Conservation (phyloP, 2,888 invertebrate genomes). For the Drosophila parthenogenetica region DNA sequence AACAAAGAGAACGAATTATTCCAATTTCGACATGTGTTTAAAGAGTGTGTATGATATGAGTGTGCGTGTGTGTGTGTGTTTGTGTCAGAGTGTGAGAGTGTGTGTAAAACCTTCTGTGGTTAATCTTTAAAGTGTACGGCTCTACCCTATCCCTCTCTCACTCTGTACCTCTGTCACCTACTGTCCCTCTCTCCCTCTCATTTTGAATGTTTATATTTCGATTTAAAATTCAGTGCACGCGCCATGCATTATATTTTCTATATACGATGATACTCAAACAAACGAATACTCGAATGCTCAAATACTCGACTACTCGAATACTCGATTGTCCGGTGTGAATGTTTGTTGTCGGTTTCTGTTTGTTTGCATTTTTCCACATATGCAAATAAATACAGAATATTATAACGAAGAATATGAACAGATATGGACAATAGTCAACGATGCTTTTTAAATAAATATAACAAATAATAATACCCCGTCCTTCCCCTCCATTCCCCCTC, state of each 20-base stretch:
- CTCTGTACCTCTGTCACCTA: too few relatives aligned
- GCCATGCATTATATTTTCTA: constrained; percentile 70
- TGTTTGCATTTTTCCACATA: constrained; percentile 49
- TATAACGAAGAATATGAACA: constrained; percentile 36
- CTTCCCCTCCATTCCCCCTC: neutral
- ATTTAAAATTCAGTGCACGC: constrained; percentile 77
- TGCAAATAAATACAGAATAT: constrained; percentile 73
- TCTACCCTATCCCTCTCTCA: neutral
- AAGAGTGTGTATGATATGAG: neutral
- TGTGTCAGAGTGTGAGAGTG: constrained; percentile 8
- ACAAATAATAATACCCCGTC: constrained; percentile 36
- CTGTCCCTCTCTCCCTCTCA: neutral
- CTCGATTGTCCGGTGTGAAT: constrained; percentile 27
- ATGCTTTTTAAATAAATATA: constrained; percentile 73
- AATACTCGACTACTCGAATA: constrained; percentile 7
- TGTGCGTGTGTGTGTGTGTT: constrained; percentile 20
- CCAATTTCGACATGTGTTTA: constrained; percentile 38
- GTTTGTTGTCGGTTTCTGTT: constrained; percentile 47
- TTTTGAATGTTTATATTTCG: constrained; percentile 65
- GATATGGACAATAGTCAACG: constrained; percentile 41
- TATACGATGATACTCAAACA: constrained; percentile 40
- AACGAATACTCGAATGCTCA: constrained; percentile 23
- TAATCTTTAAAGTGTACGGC: constrained; percentile 76
- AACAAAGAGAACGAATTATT: constrained; percentile 39
- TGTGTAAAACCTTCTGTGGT: constrained; percentile 46